Percentiles rank a stretch among this genome's conserved stretches.
Conservation (phyloP, 2,113 vertebrate species). For the Nannobrachium achirus region DNA sequence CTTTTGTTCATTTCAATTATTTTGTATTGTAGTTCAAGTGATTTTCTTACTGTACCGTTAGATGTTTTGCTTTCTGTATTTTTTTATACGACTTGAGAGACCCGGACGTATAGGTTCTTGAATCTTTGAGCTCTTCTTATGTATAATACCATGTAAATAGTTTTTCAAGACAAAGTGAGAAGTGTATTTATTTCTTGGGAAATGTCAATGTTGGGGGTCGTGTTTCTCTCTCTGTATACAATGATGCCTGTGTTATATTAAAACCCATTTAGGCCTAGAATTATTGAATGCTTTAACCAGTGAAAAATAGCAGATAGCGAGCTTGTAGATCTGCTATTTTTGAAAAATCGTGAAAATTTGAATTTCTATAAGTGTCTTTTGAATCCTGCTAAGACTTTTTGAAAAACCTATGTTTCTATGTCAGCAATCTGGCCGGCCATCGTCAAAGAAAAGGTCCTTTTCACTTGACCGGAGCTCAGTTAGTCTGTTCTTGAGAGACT, state of each 20-base stretch:
- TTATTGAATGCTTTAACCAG: no score
- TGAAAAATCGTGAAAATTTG: no score
- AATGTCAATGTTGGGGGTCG: constrained; percentile 52
- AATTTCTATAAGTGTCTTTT: no score
- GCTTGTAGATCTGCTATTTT: no score
- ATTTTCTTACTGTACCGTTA: constrained; percentile 54
- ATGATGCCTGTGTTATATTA: constrained; percentile 38
- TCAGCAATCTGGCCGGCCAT: no score
- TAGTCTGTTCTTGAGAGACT: no score
- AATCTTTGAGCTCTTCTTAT: constrained; percentile 53
- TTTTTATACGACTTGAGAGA: constrained; percentile 50
- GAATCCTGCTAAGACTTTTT: no score
- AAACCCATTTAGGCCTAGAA: no score
- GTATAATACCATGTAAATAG: constrained; percentile 78
- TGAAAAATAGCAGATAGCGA: no score
- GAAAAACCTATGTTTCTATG: no score
- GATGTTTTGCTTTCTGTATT: constrained; percentile 44
- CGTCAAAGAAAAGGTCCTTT: no score
- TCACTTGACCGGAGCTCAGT: no score
- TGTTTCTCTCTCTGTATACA: constrained; percentile 47
- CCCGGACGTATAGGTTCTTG: constrained; percentile 55
- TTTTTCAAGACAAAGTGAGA: constrained; percentile 71
- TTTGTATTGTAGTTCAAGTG: constrained; percentile 60
- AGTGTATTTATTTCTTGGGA: constrained; percentile 80
- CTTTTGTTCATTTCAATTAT: constrained; percentile 58